Conservation (phyloP, 2,888 invertebrate species). For the Cabera pusaria region DNA sequence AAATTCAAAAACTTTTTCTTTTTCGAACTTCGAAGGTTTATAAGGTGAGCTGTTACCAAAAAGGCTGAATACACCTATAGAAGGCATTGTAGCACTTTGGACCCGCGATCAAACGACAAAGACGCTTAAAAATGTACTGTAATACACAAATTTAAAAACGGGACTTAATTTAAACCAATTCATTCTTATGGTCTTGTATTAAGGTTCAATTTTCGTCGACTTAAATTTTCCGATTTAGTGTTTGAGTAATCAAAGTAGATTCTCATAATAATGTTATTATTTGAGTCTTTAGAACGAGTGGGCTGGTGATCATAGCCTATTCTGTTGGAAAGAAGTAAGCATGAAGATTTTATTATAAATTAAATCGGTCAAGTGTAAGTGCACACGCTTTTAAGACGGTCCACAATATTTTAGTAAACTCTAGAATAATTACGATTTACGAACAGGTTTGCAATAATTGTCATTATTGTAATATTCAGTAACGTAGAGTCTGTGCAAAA, state of each 20-base stretch:
- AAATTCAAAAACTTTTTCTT: slow-evolving; percentile 34
- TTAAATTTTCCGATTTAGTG: slow-evolving; percentile 13
- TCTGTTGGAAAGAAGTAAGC: slow-evolving; percentile 64
- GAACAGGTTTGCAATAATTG: no score
- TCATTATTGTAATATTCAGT: no score
- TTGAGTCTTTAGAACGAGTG: slow-evolving; percentile 64
- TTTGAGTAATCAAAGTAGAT: slow-evolving; percentile 41
- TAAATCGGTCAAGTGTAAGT: slow-evolving; percentile 39
- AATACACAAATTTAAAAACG: slow-evolving; percentile 42
- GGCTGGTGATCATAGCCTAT: slow-evolving; percentile 73
- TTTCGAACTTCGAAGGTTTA: slow-evolving; percentile 39
- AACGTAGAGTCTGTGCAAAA: no score
- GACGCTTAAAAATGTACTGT: slow-evolving; percentile 69
- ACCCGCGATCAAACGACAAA: slow-evolving; percentile 72
- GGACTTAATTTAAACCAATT: slow-evolving; percentile 3
- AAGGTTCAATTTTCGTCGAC: slow-evolving; percentile 36
- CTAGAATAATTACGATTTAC: no score
- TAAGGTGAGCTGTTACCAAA: slow-evolving; percentile 51
- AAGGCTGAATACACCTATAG: slow-evolving; percentile 57
- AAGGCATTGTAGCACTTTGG: slow-evolving; percentile 61
- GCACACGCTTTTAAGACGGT: no score
- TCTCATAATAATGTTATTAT: slow-evolving; percentile 77
- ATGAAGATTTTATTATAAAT: slow-evolving; percentile 56
- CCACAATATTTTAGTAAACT: no score
- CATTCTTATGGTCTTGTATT: slow-evolving; percentile 19